phyloP scores from a whole-genome alignment of 2,113 vertebrate genomes.

The Halcyon senegalensis region DNA sequence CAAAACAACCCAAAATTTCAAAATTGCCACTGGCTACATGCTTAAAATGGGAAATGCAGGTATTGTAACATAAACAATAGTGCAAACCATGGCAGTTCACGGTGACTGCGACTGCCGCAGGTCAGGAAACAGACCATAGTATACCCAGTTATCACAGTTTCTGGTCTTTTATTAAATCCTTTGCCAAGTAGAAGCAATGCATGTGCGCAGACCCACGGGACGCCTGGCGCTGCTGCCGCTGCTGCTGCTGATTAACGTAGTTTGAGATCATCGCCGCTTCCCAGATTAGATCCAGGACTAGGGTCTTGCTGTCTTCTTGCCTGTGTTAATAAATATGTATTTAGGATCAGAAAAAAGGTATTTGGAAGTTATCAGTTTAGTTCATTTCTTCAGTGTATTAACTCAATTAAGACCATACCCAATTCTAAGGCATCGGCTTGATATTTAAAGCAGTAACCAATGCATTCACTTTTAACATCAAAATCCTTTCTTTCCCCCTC shows the following conservation, averaged over 20 bases:
- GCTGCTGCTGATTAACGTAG: slow-evolving; percentile 81
- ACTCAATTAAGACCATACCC: background rate
- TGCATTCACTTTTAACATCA: background rate
- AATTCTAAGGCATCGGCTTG: background rate
- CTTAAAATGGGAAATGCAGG: slow-evolving; percentile 81
- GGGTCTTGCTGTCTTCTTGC: slow-evolving; percentile 98
- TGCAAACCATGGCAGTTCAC: slow-evolving; percentile 87
- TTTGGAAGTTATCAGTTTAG: background rate
- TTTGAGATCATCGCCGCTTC: slow-evolving; percentile 93
- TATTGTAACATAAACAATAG: slow-evolving; percentile 86
- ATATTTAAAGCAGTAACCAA: background rate
- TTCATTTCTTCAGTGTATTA: background rate
- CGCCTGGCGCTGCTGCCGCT: background rate
- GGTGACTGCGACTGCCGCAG: slow-evolving; percentile 73
- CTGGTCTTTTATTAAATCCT: slow-evolving; percentile 80
- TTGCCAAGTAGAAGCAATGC: slow-evolving; percentile 75
- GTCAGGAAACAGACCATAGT: slow-evolving; percentile 73
- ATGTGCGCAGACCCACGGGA: slow-evolving; percentile 5
- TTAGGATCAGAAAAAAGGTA: background rate
- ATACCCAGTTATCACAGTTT: slow-evolving; percentile 84
- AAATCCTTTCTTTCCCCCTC: background rate
- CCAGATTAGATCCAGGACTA: slow-evolving; percentile 93
- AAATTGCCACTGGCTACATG: slow-evolving; percentile 86
- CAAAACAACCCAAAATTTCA: slow-evolving; percentile 55
- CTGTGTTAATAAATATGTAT: slow-evolving; percentile 71